Evolutionary conservation across 2,888 invertebrate genomes (phyloP).

Genomic region (Lithosia quadra): DNA sequence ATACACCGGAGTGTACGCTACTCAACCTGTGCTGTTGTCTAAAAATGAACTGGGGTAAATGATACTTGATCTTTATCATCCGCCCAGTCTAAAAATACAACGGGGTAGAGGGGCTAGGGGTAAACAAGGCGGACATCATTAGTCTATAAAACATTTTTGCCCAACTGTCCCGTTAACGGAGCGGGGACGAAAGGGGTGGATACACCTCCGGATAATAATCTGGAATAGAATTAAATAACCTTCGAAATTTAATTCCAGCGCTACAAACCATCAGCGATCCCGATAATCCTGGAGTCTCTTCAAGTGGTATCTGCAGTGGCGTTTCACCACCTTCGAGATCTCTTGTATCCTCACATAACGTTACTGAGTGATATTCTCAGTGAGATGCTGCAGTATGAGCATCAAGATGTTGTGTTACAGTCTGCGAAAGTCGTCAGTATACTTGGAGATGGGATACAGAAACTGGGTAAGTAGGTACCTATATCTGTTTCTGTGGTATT

Average conservation of each 20-base stretch:
- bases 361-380: conserved; percentile 88
- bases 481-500: neutral
- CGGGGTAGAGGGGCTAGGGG: too few species aligned
- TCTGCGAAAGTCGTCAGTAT: conserved; percentile 90
- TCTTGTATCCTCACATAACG: conserved; percentile 86
- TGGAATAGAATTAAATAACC: too few species aligned
- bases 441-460: conserved; percentile 88
- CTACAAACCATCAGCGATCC: conserved; percentile 82
- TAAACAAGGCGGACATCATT: too few species aligned
- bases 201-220: too few species aligned
- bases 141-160: too few species aligned
- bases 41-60: too few species aligned
- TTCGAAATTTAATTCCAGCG: conserved; percentile 63
- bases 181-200: too few species aligned
- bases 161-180: too few species aligned
- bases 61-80: too few species aligned
- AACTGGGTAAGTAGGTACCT: conserved; percentile 72
- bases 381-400: conserved; percentile 87
- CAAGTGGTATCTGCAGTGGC: conserved; percentile 90
- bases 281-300: conserved; percentile 92
- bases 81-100: too few species aligned
- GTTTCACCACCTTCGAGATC: conserved; percentile 86
- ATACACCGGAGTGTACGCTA: too few species aligned
- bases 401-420: conserved; percentile 90
- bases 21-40: too few species aligned